Base-by-base conservation (phyloP, 2,888 invertebrate genomes). In the Cheilosia vernalis region DNA sequence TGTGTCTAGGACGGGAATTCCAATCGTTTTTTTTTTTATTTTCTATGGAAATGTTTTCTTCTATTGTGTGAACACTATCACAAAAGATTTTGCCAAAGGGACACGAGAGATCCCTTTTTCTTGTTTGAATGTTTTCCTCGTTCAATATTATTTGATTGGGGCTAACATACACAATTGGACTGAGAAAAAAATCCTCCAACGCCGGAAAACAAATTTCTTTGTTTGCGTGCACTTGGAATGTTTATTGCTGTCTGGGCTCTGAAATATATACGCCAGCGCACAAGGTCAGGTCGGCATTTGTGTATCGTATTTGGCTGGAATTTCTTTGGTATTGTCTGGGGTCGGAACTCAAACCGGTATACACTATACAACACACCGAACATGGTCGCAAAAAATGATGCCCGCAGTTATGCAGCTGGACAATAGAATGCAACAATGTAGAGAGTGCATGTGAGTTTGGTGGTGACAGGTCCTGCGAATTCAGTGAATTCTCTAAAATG, bases 71-170 rank as follows among this genome's bases (percentile, higher is more conserved):
- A 27, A 72, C 82, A 47, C 66, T 27, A 53, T 40, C 53, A 67
- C 55, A 66, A 61, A 67, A 15, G 17, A n/a, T 58, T 15, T 30
- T 19, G 37, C 58, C 40, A 51, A 24, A 27, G 15, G 15, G 33
- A 37, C 42, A 37, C 42, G 37, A 37, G 42, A 60, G 42, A 60
- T 76, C 76, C 76, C 74, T 30, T 67, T 74, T 27, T 66, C 47
- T 51, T 67, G 49, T 64, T 27, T 60, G 40, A 40, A 4, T 40
- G 15, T 33, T 37, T 49, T 51, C 1, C 40, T 44, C 53, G 21
- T 76, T 83, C 67, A 69, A 63, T 79, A 79, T 73, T 83, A 83
- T 83, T 79, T 83, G 83, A 83, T 83, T 79, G 83, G 78, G 83
- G 73, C 61, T 67, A 73, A 79, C 83, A 67, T 44, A 72, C 72